Conservation (phyloP, 92 coral and sea anemone species). For the Montipora capitata region DNA sequence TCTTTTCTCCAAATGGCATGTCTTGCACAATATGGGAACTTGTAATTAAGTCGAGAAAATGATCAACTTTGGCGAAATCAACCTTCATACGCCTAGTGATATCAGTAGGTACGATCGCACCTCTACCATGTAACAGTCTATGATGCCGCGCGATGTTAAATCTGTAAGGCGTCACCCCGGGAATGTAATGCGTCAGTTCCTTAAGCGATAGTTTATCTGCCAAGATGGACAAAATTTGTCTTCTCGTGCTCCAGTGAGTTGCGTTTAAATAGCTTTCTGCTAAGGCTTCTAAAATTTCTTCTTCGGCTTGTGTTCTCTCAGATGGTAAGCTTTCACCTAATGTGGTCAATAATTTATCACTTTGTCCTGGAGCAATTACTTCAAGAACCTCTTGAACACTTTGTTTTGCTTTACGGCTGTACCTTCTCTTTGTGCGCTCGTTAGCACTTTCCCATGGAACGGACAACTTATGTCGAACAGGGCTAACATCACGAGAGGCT, state of each 20-base stretch:
- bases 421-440: slow-evolving; percentile 64
- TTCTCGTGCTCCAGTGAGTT: slow-evolving; percentile 47
- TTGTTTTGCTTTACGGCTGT: slow-evolving; percentile 66
- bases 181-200: slow-evolving; percentile 33
- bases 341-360: slow-evolving; percentile 18
- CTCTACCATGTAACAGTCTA: slow-evolving; percentile 25
- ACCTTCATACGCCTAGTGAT: slow-evolving; percentile 18
- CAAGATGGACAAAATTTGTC: slow-evolving; percentile 33
- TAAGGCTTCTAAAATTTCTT: slow-evolving; percentile 36
- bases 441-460: slow-evolving; percentile 40
- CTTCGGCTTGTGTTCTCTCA: slow-evolving; percentile 22
- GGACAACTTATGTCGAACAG: slow-evolving; percentile 48
- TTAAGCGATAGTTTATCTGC: slow-evolving; percentile 27
- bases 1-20: background rate
- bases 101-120: slow-evolving; percentile 1
- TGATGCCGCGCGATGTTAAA: slow-evolving; percentile 50
- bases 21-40: too few relatives aligned
- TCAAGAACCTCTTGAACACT: slow-evolving; percentile 57
- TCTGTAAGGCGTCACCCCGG: slow-evolving; percentile 24
- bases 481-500: slow-evolving; percentile 31
- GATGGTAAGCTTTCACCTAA: background rate
- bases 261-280: slow-evolving; percentile 44
- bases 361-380: slow-evolving; percentile 61
- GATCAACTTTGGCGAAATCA: too few relatives aligned
- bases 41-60: background rate